phyloP scores from a whole-genome alignment of 1,140 invertebrate species.

The Oryctes rhinoceros region DNA sequence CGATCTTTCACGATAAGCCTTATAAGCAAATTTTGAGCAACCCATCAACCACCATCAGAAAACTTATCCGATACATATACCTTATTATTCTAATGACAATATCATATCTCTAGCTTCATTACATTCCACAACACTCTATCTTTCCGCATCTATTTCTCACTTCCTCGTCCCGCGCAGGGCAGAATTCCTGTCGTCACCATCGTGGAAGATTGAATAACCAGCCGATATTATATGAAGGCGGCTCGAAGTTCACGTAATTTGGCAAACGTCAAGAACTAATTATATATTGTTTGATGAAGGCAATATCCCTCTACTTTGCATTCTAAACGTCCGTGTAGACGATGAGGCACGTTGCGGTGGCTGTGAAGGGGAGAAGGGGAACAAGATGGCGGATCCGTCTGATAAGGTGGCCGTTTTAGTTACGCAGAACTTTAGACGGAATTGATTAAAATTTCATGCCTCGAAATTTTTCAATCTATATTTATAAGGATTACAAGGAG shows the following conservation, averaged over 20 bases:
- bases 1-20: too few species aligned
- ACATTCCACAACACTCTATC: too few species aligned
- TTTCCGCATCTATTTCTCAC: neutral
- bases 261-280: slow-evolving; percentile 16
- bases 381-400: too few species aligned
- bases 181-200: neutral
- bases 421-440: neutral
- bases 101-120: too few species aligned
- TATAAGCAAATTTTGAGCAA: too few species aligned
- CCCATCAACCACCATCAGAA: too few species aligned
- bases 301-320: neutral
- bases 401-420: neutral
- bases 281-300: slow-evolving; percentile 18
- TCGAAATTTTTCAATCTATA: slow-evolving; percentile 20
- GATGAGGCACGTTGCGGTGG: too few species aligned
- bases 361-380: too few species aligned
- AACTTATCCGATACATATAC: too few species aligned
- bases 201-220: neutral
- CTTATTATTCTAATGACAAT: too few species aligned
- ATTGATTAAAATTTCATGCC: neutral
- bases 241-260: neutral
- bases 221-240: neutral
- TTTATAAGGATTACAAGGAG: slow-evolving; percentile 4
- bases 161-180: neutral
- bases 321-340: neutral